Base-by-base conservation (phyloP, 2,113 vertebrate genomes). In the Regulus satrapa region DNA sequence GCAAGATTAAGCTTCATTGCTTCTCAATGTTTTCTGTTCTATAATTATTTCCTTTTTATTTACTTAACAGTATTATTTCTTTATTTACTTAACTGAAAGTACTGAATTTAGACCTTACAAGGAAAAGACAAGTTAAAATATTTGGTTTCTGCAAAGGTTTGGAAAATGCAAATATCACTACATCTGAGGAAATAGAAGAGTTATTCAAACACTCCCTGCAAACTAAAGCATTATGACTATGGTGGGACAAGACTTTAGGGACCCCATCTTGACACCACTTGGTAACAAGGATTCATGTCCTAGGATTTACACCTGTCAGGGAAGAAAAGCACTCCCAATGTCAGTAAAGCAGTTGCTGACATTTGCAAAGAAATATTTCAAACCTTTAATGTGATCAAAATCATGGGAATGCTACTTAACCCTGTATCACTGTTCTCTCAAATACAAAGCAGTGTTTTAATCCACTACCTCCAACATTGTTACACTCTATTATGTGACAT, bases 321-420 rank as follows among this genome's bases (percentile, higher is more conserved):
- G 88, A 97, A 92, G 87, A 76, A 95, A 93, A 95, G 52, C 26
- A 52, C 29, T 31, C 77, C 41, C 11, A 36, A 4, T 56, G 69
- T 91, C 89, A 95, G 79, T 64, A 97, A 97, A 90, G 28, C 8
- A 92, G 41, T n/a, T n/a, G n/a, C n/a, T n/a, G n/a, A n/a, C 32
- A 85, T 83, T 91, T 80, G 83, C 84, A 92, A 34, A 32, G 83
- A 97, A 96, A 73, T 96, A 94, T 95, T 96, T 87, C 88, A 86
- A 58, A 85, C 8, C 7, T 66, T 72, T 83, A 93, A 67, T 58
- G 52, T 85, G 48, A 95, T 84, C 46, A 94, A 85, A 85, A 82
- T 88, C 4, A 80, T 64, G 52, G 23, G 38, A 38, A 28, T 75
- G 21, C 31, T 84, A 40, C 25, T n/a, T 23, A 83, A 54, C 19